Base-by-base conservation (phyloP, 2,113 vertebrate species). In the Chiloscyllium plagiosum region DNA sequence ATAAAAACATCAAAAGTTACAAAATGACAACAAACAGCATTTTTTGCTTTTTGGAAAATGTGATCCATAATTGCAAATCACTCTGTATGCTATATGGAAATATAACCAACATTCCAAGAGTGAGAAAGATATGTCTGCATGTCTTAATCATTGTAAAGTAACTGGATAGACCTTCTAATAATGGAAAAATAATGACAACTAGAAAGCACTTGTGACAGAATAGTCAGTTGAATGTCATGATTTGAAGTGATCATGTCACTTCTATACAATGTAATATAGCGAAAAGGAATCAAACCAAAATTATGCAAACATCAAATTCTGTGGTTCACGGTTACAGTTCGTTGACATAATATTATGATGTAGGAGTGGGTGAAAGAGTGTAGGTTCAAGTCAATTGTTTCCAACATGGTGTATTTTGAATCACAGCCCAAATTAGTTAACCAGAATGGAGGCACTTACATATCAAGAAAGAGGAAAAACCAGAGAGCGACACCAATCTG, bases 361-460 rank as follows among this genome's bases (percentile, higher is more conserved):
- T 42, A 26, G 66, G 37, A 70, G 66, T 70, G 15, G 33, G 68
- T 15, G 37, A 52, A 29, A 50, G 47, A 70, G 70, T 70, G 4
- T 52, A 22, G 66, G 37, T 12, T 69, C 19, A 70, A 69, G 37
- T 12, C 66, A 61, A 56, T 0, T 13, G 26, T 90, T 66, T 22
- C 33, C 13, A 92, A 66, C 89, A 66, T 66, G 15, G 33, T 37
- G 61, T 19, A 17, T 37, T 37, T 61, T 92, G 33, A n/a, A 92
- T 92, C 89, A 12, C 52, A 89, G 86, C 86, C 86, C 86, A 56
- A 4, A 52, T 61, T 15, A 92, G 89, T n/a, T 92, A 92, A 92
- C 17, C 61, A 37, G 89, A 66, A 1, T 37, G 33, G 87, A 61
- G 24, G 10, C 50, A 61, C 26, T 29, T 61, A 8, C 47, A 2